Evolutionary conservation across 2,113 vertebrate genomes (phyloP).

Genomic region (Turdus rufiventris): DNA sequence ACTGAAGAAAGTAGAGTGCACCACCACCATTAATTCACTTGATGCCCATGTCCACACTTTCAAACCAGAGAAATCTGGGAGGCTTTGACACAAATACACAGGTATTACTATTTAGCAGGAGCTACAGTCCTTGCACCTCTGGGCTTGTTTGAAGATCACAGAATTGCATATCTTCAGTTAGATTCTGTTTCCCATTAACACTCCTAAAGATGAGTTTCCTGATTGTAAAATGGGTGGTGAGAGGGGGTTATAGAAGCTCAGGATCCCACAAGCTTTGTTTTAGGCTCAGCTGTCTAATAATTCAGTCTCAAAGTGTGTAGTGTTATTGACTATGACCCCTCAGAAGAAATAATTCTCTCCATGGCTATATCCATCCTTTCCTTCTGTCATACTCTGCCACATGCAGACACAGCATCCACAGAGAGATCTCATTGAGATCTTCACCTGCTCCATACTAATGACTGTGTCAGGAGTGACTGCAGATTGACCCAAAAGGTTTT

Average conservation of each 20-base stretch:
- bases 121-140: not conserved
- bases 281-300: not conserved
- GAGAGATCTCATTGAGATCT: not conserved
- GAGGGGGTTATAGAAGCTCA: not conserved
- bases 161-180: not conserved
- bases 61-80: not conserved
- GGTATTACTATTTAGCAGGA: not conserved
- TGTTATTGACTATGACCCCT: not conserved
- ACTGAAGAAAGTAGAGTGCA: not conserved
- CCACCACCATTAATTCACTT: not conserved
- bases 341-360: not conserved
- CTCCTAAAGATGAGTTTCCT: not conserved
- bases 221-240: not conserved
- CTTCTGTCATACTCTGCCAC: not conserved
- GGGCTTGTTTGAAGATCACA: not conserved
- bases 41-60: not conserved
- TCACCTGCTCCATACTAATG: not conserved
- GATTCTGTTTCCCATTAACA: not conserved
- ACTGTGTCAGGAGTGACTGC: not conserved
- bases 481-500: not conserved
- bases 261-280: not conserved
- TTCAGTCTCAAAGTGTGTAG: not conserved
- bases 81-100: not conserved
- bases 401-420: not conserved
- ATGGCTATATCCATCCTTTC: not conserved